Conservation (phyloP, 2,888 invertebrate genomes). For the Mycogona germanica region DNA sequence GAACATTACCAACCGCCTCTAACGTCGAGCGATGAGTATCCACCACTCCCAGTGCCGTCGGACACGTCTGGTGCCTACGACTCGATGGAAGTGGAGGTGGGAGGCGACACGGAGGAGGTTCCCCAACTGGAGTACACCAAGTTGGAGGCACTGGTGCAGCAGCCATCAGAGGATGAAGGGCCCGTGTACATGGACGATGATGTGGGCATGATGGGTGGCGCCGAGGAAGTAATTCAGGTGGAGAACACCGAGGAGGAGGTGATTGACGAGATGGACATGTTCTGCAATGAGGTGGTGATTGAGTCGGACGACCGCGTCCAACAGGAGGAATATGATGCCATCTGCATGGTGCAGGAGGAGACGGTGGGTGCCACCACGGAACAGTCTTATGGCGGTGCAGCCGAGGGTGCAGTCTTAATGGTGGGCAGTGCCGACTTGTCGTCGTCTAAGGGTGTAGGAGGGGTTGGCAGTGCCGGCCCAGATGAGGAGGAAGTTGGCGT, state of each 20-base stretch:
- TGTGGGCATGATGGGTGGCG: conserved; percentile 9
- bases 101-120: neutral
- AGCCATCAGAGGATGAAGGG: neutral
- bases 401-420: no score
- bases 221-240: conserved; percentile 11
- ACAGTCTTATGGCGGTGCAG: no score
- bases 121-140: conserved; percentile 4
- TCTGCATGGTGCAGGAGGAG: conserved; percentile 6
- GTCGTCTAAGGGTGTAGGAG: no score
- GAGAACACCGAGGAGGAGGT: conserved; percentile 17
- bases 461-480: no score
- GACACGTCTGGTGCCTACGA: no score
- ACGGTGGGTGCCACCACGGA: no score
- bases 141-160: conserved; percentile 6
- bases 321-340: conserved; percentile 7
- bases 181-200: conserved; percentile 8
- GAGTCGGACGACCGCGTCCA: conserved; percentile 13
- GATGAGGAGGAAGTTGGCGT: no score
- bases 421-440: no score
- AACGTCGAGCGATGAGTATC: no score
- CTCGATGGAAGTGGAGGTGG: neutral
- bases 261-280: conserved; percentile 16
- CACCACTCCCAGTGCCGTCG: no score
- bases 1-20: no score
- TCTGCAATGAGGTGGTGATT: conserved; percentile 17